phyloP scores from a whole-genome alignment of 2,113 vertebrate genomes.

The Engraulis encrasicolus region DNA sequence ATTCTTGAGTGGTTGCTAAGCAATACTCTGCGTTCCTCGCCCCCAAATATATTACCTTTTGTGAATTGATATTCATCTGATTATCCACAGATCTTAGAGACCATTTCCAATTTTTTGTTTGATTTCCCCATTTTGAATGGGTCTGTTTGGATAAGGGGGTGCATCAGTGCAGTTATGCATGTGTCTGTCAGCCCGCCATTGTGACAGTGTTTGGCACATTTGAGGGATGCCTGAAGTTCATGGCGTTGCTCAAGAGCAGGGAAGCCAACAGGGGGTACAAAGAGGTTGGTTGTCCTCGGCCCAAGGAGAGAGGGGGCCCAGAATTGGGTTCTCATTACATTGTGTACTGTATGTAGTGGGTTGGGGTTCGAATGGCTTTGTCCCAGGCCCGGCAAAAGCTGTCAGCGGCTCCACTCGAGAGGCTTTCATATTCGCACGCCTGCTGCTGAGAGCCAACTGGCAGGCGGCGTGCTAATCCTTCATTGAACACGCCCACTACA shows the following conservation, averaged over 20 bases:
- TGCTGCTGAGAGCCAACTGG: neutral
- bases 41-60: slow-evolving; percentile 1
- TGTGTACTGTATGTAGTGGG: too few relatives aligned
- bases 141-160: neutral
- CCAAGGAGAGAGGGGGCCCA: too few relatives aligned
- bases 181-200: neutral
- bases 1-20: slow-evolving; percentile 34
- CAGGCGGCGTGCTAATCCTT: neutral
- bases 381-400: too few relatives aligned
- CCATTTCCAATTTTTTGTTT: neutral
- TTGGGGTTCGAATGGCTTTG: too few relatives aligned
- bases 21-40: neutral
- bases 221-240: neutral
- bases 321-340: too few relatives aligned
- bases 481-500: neutral
- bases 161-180: neutral
- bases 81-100: neutral
- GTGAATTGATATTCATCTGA: neutral
- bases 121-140: neutral
- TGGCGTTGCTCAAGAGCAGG: slow-evolving; percentile 13
- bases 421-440: neutral
- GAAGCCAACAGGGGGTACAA: too few relatives aligned
- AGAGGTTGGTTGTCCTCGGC: too few relatives aligned
- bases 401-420: too few relatives aligned
- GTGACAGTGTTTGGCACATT: neutral